Evolutionary conservation across 2,797 vertebrate species (phyloP), one percentile per base, ranked within the genome.

Genomic region (Spinus pinus): DNA sequence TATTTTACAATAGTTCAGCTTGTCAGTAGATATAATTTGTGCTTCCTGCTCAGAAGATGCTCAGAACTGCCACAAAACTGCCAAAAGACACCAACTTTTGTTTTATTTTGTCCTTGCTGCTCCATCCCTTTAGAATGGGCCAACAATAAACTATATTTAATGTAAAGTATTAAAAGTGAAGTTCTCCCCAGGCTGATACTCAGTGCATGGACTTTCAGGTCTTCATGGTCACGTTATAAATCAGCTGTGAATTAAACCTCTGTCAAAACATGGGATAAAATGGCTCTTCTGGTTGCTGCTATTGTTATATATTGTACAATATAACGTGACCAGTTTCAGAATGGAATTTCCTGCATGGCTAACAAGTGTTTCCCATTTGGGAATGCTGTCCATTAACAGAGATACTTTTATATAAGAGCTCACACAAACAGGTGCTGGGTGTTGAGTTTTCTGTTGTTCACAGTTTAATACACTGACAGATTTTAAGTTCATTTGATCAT

Each of bases 201-300:
- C 49, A 88, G 92, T 61, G 57, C 86, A 66, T 93, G 88, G 83
- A 96, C 88, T 92, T 91, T 89, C 87, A 86, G 73, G 57, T 86
- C 78, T 80, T 96, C 70, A 67, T 7, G 60, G 83, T 72, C 75
- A 51, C 66, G 91, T 91, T 73, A 93, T 86, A 96, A 96, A 97
- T 96, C 92, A 94, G 84, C 27, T 70, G 56, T 84, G 96, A 95
- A 97, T 97, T 96, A 97, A 97, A 97, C 95, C 91, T 88, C 91
- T 97, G 95, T 91, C 95, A 96, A 93, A 94, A 83, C 87, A 86
- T 81, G 92, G 89, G 88, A 81, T 89, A 95, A 90, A 96, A 96
- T 78, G 70, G 79, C 42, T 81, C 69, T 95, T 47, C 24, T 90
- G 82, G 66, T 91, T 81, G 53, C 88, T 95, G 81, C 77, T 96